Base-by-base conservation (phyloP, 2,113 vertebrate genomes). In the Elaphurus davidianus region DNA sequence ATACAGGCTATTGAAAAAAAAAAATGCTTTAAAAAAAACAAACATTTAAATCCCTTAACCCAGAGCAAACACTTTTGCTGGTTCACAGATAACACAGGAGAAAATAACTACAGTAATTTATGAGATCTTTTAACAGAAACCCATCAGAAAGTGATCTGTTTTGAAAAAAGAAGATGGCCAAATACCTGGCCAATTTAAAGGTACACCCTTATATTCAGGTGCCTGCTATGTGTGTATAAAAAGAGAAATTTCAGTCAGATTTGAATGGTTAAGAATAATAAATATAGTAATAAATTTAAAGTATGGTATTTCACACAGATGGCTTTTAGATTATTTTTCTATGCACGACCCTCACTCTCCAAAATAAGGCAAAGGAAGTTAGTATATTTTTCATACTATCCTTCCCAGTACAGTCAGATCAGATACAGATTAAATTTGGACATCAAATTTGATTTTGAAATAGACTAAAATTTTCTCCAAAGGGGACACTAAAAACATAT, bases 381-480 rank as follows among this genome's bases (percentile, higher is more conserved):
- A 33, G 21, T 57, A 7, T 55, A 71, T 17, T 94, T 74, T 91
- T 57, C 2, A 33, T 54, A 71, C 28, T 59, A 78, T 92, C 91
- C 21, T 95, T 93, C 13, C 67, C 59, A 92, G 33, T 57, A 84
- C 3, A 62, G 90, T 94, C 43, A 64, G 28, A 89, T 94, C 19
- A 92, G 40, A 52, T 85, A 40, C 17, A 40, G 30, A 82, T 90
- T 85, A 85, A 96, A 27, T 94, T 45, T 85, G 54, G 76, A 9
- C 59, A 97, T 13, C 52, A 85, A 95, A 92, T 74, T 60, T 95
- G 33, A 89, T 57, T 91, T 54, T 96, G 10, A 85, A 81, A 45
- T 85, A 91, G 28, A 9, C 27, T 95, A 85, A 76, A 76, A 71
- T 67, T 93, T 88, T 96, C 40, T 91, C 17, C 92, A 64, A 93